Conservation (phyloP, 2,113 vertebrate genomes). For the Pampusana beccarii region DNA sequence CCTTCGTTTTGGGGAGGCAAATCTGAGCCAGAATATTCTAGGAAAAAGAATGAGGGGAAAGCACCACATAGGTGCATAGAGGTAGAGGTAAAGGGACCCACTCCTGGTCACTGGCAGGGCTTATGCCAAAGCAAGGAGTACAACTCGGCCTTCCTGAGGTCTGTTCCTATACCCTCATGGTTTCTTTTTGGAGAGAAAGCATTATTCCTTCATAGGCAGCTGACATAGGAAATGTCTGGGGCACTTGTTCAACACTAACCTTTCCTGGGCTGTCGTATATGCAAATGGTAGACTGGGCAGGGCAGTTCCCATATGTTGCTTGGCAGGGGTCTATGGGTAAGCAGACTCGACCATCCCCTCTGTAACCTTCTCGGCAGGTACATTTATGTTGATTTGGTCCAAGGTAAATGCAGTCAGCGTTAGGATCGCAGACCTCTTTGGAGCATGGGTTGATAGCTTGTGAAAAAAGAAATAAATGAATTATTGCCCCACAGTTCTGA, state of each 20-base stretch:
- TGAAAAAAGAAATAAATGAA: background rate
- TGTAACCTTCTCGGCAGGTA: constrained; percentile 81
- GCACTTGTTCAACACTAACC: constrained; percentile 70
- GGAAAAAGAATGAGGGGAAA: background rate
- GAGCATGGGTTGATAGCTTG: constrained; percentile 90
- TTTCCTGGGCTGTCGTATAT: constrained; percentile 86
- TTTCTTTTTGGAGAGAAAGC: too few species aligned
- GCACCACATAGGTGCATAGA: background rate
- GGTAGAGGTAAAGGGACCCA: background rate
- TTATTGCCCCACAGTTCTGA: background rate
- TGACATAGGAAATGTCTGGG: background rate
- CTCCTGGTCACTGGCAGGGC: background rate
- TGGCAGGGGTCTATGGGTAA: constrained; percentile 87
- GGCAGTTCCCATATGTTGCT: constrained; percentile 76
- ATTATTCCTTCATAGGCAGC: background rate
- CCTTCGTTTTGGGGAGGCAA: background rate
- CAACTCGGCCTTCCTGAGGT: background rate
- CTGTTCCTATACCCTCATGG: background rate
- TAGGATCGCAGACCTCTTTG: constrained; percentile 75
- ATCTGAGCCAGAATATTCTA: background rate
- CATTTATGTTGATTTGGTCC: constrained; percentile 86
- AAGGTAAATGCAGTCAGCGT: constrained; percentile 80
- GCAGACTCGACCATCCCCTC: constrained; percentile 86
- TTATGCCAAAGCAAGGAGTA: background rate
- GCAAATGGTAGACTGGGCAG: constrained; percentile 76